These are phyloP conservation scores for Zaprionus vittiger DNA, from an alignment of 1,140 invertebrate genomes.

Conservation along the genomic window DNA sequence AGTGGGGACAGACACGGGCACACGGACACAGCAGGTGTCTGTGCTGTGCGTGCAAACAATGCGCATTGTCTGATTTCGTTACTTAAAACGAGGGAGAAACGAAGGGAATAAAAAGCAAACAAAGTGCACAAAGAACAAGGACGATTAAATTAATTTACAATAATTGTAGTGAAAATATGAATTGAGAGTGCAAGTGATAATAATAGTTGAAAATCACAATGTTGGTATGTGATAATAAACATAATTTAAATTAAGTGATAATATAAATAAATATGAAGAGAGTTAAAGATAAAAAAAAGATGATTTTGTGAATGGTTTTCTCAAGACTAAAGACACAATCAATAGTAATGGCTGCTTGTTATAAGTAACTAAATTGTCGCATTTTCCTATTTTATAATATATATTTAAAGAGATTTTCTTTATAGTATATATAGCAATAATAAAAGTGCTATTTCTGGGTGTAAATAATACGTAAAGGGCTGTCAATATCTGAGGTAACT, in stretches of 20 bases:
- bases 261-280: too few species aligned
- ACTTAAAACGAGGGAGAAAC: neutral
- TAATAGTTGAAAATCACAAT: neutral
- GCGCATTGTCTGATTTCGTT: slow-evolving; percentile 8
- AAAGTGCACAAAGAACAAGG: neutral
- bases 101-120: neutral
- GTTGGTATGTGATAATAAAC: neutral
- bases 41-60: neutral
- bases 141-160: slow-evolving; percentile 3
- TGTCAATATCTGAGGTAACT: too few species aligned
- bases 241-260: neutral
- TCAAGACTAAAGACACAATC: too few species aligned
- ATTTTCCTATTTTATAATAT: too few species aligned
- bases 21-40: slow-evolving; percentile 4
- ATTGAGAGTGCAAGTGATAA: neutral
- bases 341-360: too few species aligned
- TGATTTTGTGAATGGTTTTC: too few species aligned
- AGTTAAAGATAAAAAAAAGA: too few species aligned
- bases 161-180: neutral
- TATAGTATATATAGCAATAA: neutral
- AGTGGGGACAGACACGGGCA: neutral
- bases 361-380: too few species aligned
- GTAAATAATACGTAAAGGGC: too few species aligned
- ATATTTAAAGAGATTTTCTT: too few species aligned
- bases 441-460: too few species aligned